Conservation (phyloP, 2,113 vertebrate species). For the Pagrus major region DNA sequence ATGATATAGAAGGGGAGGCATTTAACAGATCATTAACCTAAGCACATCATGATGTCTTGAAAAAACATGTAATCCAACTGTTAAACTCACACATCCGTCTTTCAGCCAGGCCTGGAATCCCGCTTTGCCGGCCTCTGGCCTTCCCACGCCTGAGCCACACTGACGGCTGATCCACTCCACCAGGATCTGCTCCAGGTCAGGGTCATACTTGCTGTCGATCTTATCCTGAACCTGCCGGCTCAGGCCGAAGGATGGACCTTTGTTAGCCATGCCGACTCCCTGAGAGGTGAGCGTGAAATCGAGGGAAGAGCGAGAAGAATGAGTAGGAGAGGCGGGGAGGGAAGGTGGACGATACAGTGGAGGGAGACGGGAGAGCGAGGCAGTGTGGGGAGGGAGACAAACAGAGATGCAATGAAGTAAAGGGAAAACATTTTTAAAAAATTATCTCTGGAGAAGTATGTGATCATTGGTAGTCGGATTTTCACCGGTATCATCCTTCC, state of each 20-base stretch:
- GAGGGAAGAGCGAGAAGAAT: neutral
- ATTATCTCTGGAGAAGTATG: neutral
- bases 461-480: neutral
- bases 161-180: conserved; percentile 94
- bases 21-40: neutral
- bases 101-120: conserved; percentile 98
- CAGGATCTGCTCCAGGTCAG: conserved; percentile 92
- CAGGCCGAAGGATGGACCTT: conserved; percentile 95
- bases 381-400: no score
- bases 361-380: neutral
- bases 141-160: conserved; percentile 87
- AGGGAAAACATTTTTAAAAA: neutral
- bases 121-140: conserved; percentile 89
- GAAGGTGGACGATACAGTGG: neutral
- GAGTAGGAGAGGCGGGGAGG: neutral
- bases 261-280: conserved; percentile 93
- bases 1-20: neutral
- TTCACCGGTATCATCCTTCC: neutral
- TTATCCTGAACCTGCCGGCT: conserved; percentile 95
- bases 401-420: neutral
- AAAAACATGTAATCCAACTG: neutral
- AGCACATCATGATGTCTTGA: neutral
- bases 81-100: conserved; percentile 92
- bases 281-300: conserved; percentile 19
- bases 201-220: conserved; percentile 97